Base-by-base conservation (phyloP, 1,140 invertebrate genomes). In the Apolygus lucorum region DNA sequence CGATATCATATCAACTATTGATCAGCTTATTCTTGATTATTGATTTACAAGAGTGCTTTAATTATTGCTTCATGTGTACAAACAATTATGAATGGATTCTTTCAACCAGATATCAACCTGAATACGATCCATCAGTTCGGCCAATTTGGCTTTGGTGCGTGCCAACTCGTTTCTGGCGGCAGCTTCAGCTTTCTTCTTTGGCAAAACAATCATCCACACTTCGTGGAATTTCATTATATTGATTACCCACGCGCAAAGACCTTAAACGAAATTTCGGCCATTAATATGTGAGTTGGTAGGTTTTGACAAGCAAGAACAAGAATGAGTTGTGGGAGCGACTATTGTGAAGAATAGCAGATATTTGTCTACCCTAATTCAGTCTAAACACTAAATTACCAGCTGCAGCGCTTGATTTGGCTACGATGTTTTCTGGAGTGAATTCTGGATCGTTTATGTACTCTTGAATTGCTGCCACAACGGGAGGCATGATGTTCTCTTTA, bases 131-230 rank as follows among this genome's bases (percentile, higher is more conserved):
- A 85, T 86, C 52, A 91, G 83, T 59, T 85, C 81, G 17, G 82
- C 81, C 13, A 96, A 81, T 74, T 92, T 93, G 64, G 89, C 88
- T 75, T 90, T 82, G 0, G 94, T 93, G 34, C 87, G 87, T 71
- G 85, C 84, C 27, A 96, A 78, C 75, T 95, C 92, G 1, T 86
- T 84, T 77, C 95, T 95, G 1, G 95, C 93, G 73, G 88, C 87
- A 21, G 87, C 84, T 1, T 97, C 82, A 34, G 82, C 82, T 59
- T 85, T 80, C 78, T 93, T 83, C 76, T 98, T 93, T 11, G 95
- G 95, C 78, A 95, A 93, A 0, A 98, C 95, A 28, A 92, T 88
- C 70, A 93, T 90, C 77, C 89, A 97, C n/a, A 98, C 92, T 52
- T 92, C 88, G 79, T 95, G 93, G 81, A 93, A 98, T 62, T 85